These are phyloP conservation scores for Cremastinae sp. DNA, from an alignment of 2,888 invertebrate genomes.

Conservation along the genomic window DNA sequence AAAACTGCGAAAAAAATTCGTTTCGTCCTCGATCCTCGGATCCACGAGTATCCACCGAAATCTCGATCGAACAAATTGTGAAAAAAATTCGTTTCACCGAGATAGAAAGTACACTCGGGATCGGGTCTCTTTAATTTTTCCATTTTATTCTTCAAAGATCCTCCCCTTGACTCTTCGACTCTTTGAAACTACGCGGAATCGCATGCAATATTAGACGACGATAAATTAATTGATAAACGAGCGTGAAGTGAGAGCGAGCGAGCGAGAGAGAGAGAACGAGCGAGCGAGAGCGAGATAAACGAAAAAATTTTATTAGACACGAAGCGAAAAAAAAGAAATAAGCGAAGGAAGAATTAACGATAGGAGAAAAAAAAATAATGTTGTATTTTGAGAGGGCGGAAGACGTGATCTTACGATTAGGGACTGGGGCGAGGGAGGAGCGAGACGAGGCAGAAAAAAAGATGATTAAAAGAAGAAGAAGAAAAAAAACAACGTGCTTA, in stretches of 20 bases:
- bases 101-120: no score
- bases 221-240: constrained; percentile 58
- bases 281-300: constrained; percentile 31
- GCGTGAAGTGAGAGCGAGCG: constrained; percentile 15
- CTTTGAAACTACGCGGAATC: constrained; percentile 73
- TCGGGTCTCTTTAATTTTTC: constrained; percentile 6
- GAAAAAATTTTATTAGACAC: constrained; percentile 42
- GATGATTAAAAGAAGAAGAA: constrained; percentile 51
- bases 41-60: no score
- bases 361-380: constrained; percentile 56
- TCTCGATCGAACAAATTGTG: no score
- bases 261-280: constrained; percentile 14
- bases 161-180: constrained; percentile 33
- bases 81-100: no score
- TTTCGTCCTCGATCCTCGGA: no score
- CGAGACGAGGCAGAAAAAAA: constrained; percentile 44
- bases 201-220: constrained; percentile 75
- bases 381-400: constrained; percentile 62
- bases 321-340: constrained; percentile 35
- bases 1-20: no score
- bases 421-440: constrained; percentile 43
- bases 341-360: no score
- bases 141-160: background rate
- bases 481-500: constrained; percentile 16
- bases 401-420: constrained; percentile 55